Evolutionary conservation across 1,140 invertebrate genomes (phyloP), one percentile per base, ranked within the genome.

Genomic region (Watersipora subatra): DNA sequence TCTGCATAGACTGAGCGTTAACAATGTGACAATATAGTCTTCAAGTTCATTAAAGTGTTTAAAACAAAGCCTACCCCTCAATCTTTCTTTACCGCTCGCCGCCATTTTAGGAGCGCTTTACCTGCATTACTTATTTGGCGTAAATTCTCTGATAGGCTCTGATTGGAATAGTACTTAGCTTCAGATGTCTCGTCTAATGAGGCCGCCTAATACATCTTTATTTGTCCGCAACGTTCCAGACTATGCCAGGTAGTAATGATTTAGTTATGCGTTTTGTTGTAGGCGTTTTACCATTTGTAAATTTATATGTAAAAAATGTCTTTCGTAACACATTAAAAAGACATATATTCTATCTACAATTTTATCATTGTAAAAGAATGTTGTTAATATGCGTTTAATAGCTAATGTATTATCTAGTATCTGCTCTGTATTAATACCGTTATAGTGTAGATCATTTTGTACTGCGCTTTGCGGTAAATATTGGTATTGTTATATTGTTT

Each of bases 161-260:
- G n/a, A n/a, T n/a, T n/a, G n/a, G n/a, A n/a, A n/a, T n/a, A n/a
- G n/a, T n/a, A n/a, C n/a, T n/a, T n/a, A n/a, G n/a, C n/a, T n/a
- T n/a, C n/a, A 24, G 17, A 70, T 70, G 69, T 70, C 69, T n/a
- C 61, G 69, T 17, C 68, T 66, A 34, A 72, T 71, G 17, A 67
- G 73, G 25, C 73, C 73, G 15, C 72, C 72, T 57, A 74, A 75
- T 69, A 69, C 73, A 2, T 75, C 73, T 19, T 63, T 75, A 1
- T 75, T 70, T 64, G 71, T 75, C 24, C 63, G 73, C 27, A 75
- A 75, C 66, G 71, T 75, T 28, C 70, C 73, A 2, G 73, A 75
- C 26, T 68, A 69, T 58, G 64, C 61, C n/a, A 66, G 66, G 71
- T 70, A 64, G 24, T n/a, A 59, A 22, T 22, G 22, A 22, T 22